Base-by-base conservation (phyloP, 2,888 invertebrate species). In the Thelaira solivaga region DNA sequence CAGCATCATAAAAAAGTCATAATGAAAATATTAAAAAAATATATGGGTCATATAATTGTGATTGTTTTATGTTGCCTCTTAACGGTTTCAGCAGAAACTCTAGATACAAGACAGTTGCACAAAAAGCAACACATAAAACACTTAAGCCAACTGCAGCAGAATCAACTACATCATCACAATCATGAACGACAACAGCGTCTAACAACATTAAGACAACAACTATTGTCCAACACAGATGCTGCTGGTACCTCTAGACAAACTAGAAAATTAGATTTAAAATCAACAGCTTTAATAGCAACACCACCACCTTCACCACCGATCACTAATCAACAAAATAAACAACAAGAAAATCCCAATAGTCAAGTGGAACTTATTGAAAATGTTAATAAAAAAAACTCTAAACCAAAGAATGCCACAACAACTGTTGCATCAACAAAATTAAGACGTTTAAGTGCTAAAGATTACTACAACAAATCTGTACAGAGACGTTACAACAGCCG, bases 361-460 rank as follows among this genome's bases (percentile, higher is more conserved):
- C 75, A 80, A 71, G 86, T 83, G 67, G 85, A 86, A 67, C 69
- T 84, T 26, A 69, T 80, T 51, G 76, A 49, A 29, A 36, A 65
- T 65, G 20, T 41, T 20, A 65, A n/a, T n/a, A n/a, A n/a, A n/a
- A n/a, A 61, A 36, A 65, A 55, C 49, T 7, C 29, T 3, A 59
- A 36, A 65, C 69, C 68, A 74, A 74, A 74, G 67, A 77, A 74
- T 57, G 39, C 26, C 11, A 73, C 59, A 81, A 80, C 83, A 82
- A 79, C 62, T 36, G 69, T n/a, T 7, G 36, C 68, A 2, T 47
- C 75, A 2, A 79, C 79, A 1, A 80, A 76, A 62, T 55, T 87
- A 39, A 83, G 83, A 10, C 84, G 85, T 10, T 29, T 86, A 13
- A 82, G 67, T 53, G 68, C 82, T 2, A 83, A 83, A 18, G 84